Base-by-base conservation (phyloP, 2,888 invertebrate genomes). In the Cerastis leucographa region DNA sequence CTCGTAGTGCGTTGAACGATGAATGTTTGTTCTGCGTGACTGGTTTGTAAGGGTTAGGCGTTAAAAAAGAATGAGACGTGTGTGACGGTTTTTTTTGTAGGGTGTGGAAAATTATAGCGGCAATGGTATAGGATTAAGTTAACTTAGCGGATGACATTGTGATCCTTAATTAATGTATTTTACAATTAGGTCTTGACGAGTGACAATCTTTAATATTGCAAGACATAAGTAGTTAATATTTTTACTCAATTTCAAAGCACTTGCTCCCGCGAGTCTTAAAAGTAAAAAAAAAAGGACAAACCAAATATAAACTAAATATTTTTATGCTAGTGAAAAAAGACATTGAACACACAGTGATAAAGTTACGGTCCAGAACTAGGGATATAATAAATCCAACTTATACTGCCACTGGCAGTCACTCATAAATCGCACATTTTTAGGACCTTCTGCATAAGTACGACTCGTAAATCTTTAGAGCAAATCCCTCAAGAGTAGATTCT, bases 361-460 rank as follows among this genome's bases (percentile, higher is more conserved):
- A 80, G 54, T 71, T 79, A 76, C 70, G 78, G 62, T 44, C 64
- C 56, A 72, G 46, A 76, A 81, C 80, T 86, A 87, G 77, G 82
- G 46, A 71, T 71, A 49, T 82, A 83, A 81, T 86, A 88, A 81
- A 88, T 86, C 61, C 78, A 78, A 87, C 68, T 88, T 80, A 81
- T 86, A 82, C 72, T 61, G 70, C 74, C 78, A 77, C 77, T 69
- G 82, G 74, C 79, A 82, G 61, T 82, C 80, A 68, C 81, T 83
- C 85, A 87, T 88, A 88, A 88, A 88, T 88, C 88, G 59, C 61
- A 82, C 80, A 78, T 81, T 85, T 87, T 88, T 88, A 88, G 84
- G 74, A 76, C 77, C 85, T 74, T 81, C 74, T 81, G 80, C 80
- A 85, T 84, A 82, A 83, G 85, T 81, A 87, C 76, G 74, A 88